Evolutionary conservation across 2,888 invertebrate species (phyloP), one percentile per base, ranked within the genome.

Genomic region (Drosophila neutralis): DNA sequence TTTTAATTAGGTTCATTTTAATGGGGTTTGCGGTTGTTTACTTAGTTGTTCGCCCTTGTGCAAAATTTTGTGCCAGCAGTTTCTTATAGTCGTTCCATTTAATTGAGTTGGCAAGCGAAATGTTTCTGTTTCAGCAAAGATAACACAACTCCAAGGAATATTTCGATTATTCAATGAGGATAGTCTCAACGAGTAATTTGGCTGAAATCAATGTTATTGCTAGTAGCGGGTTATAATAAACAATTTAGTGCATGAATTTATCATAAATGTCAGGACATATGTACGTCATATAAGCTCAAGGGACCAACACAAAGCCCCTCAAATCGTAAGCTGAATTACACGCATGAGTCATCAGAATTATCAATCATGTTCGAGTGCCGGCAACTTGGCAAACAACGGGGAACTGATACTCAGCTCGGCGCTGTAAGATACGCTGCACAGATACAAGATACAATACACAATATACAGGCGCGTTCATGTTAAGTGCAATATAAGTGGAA

Each of bases 311-410:
- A 68, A 40, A 59, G 48, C 49, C 45, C 52, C 51, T 18, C 21
- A 76, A 76, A 52, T 70, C 86, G 62, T 70, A 73, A 88, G 78
- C 83, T 66, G 66, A 87, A 82, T 89, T 87, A 87, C 74, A 89
- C 85, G 89, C 89, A 87, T 90, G 87, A 87, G 77, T 87, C 87
- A 87, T 90, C 90, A 76, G 74, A 85, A 90, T 89, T 89, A 87
- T 87, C 87, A 87, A 87, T 87, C 87, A 87, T 90, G 69, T 87
- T 80, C 76, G 81, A 90, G 89, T 80, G 86, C 76, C 66, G 68
- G 81, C 73, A 89, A 53, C 68, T 73, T 61, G 70, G 70, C 67
- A 76, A 78, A 78, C 72, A 82, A 42, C 51, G 63, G 66, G 67
- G 31, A 65, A 59, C 45, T 57, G 66, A 74, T 78, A 73, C 68